Conservation (phyloP, 2,113 vertebrate genomes). For the Antechinus flavipes region DNA sequence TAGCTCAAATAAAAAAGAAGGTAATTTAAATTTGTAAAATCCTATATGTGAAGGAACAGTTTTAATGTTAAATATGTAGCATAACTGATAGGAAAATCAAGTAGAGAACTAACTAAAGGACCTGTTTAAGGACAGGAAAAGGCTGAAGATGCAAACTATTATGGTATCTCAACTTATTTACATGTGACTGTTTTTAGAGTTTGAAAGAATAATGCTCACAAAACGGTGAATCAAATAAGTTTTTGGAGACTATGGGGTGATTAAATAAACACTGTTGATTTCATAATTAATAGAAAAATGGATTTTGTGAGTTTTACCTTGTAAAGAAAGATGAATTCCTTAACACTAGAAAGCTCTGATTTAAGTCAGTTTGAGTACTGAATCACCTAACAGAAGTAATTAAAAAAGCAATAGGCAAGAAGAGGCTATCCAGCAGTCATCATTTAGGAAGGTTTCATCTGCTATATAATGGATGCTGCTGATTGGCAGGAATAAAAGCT, state of each 20-base stretch:
- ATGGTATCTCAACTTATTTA: neutral
- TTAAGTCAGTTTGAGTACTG: neutral
- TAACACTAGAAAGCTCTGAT: neutral
- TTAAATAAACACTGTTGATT: neutral
- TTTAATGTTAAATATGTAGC: no score
- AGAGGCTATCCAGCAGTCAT: neutral
- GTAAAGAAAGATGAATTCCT: neutral
- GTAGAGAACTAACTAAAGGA: neutral
- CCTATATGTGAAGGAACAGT: no score
- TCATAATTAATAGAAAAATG: neutral
- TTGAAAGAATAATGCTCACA: neutral
- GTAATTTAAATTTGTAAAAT: no score
- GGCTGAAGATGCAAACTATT: neutral
- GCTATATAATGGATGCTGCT: neutral
- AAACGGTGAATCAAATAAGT: neutral
- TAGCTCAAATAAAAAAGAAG: no score
- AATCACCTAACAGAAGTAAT: neutral
- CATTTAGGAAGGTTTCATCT: neutral
- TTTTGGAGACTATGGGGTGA: neutral
- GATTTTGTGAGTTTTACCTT: neutral
- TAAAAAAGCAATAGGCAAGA: neutral
- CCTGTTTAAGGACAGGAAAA: neutral
- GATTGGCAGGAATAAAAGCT: neutral
- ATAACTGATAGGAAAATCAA: no score
- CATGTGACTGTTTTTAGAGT: neutral